A percentile compares a stretch with the other conserved stretches of the same genome.
phyloP scores from a whole-genome alignment of 2,113 vertebrate species.

The Sceloporus tristichus region DNA sequence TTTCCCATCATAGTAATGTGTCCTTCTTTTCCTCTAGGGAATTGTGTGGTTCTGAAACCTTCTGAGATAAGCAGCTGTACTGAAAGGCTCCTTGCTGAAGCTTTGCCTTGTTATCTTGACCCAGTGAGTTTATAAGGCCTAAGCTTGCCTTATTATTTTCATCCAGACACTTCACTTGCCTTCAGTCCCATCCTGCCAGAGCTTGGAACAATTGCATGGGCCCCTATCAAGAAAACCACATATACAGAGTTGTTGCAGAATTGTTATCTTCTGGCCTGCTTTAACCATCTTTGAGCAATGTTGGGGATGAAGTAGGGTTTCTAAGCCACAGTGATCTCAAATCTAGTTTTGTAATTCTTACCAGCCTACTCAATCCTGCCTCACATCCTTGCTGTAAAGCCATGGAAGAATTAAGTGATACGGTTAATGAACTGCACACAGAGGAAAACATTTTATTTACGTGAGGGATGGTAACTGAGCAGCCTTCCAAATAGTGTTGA shows the following conservation, averaged over 20 bases:
- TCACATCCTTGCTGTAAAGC: neutral
- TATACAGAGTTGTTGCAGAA: no score
- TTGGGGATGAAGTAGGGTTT: neutral
- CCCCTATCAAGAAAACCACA: no score
- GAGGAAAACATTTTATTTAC: neutral
- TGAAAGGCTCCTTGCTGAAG: constrained; percentile 79
- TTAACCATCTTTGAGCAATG: neutral
- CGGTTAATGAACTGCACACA: no score
- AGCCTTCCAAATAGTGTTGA: no score
- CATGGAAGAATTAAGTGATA: neutral
- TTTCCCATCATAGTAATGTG: neutral
- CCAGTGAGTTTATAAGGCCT: constrained; percentile 73
- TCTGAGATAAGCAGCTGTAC: constrained; percentile 76
- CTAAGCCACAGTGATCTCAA: neutral
- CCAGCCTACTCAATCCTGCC: no score
- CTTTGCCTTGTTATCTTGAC: constrained; percentile 82
- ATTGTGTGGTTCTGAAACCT: constrained; percentile 84
- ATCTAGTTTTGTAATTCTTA: no score
- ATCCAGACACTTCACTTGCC: no score
- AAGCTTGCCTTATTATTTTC: neutral
- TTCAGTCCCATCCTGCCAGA: no score
- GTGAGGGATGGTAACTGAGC: neutral
- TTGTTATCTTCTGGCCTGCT: no score
- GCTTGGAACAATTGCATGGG: no score
- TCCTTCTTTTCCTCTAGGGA: constrained; percentile 73